Base-by-base conservation (phyloP, 2,113 vertebrate species). In the Anoura caudifer region DNA sequence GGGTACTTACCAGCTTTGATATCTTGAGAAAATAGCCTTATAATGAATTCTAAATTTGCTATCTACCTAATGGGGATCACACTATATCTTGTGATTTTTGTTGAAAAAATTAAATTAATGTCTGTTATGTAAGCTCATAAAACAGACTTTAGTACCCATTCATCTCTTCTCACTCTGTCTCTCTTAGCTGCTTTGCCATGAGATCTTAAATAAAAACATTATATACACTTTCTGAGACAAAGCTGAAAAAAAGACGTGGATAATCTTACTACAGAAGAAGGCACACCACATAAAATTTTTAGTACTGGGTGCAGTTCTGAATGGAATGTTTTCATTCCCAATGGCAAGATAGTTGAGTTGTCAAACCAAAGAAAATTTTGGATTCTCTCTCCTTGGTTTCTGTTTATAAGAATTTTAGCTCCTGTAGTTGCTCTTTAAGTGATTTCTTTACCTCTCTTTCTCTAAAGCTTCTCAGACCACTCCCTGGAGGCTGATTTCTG, bases 401-500 rank as follows among this genome's bases (percentile, higher is more conserved):
- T 95, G 20, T 4, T 41, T 85, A 75, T 87, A 36, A 87, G n/a
- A 87, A 56, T 7, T 43, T 73, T 50, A 92, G 4, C 3, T 75
- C 17, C n/a, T 47, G 0, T 17, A 5, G 81, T 72, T n/a, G 22
- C 22, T n/a, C 10, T 86, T 92, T 76, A 76, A 91, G 36, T 59
- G 19, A 63, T 70, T 56, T 54, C 15, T 9, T 26, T 31, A 5
- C 24, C 4, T 75, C 10, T 47, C 28, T 90, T 92, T 95, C 43
- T 75, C 33, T 82, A 72, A 41, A 97, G 97, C 7, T 77, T 94
- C 54, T 95, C 87, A 43, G 28, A 70, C 28, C 33, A 83, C n/a
- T 50, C 7, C 24, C 4, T 97, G 97, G 97, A 95, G 80, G 17
- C 31, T 93, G 61, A 91, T 95, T 85, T 97, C 92, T 59, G 86